These are phyloP conservation scores for Phlogophora meticulosa DNA, from an alignment of 2,888 invertebrate genomes.

Conservation along the genomic window DNA sequence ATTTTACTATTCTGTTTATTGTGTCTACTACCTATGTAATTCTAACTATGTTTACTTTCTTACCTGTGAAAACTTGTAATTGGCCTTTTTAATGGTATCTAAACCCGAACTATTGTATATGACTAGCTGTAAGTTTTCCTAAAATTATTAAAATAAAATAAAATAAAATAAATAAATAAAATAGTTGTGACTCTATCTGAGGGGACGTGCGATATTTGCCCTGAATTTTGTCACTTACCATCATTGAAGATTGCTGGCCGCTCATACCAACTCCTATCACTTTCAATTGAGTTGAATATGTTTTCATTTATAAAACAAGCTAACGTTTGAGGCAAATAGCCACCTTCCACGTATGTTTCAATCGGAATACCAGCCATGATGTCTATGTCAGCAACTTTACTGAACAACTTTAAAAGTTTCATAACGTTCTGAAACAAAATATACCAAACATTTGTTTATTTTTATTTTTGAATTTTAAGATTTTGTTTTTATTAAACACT, in stretches of 20 bases:
- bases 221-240: conserved; percentile 63
- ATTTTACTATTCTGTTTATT: too few relatives aligned
- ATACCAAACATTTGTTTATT: background rate
- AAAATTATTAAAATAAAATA: too few relatives aligned
- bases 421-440: conserved; percentile 11
- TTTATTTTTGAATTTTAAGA: background rate
- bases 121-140: too few relatives aligned
- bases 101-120: too few relatives aligned
- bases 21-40: too few relatives aligned
- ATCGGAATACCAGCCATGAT: conserved; percentile 96
- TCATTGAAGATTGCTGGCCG: conserved; percentile 67
- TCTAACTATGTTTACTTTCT: too few relatives aligned
- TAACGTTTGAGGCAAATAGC: conserved; percentile 94
- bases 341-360: conserved; percentile 92
- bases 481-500: too few relatives aligned
- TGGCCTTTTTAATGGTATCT: too few relatives aligned
- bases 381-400: conserved; percentile 95
- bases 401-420: conserved; percentile 50
- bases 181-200: too few relatives aligned
- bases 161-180: too few relatives aligned
- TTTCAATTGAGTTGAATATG: conserved; percentile 93
- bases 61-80: too few relatives aligned
- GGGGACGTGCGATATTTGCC: too few relatives aligned
- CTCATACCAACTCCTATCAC: conserved; percentile 95
- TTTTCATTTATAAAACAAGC: conserved; percentile 96